Evolutionary conservation across 2,113 vertebrate species (phyloP).

Genomic region (Chionodraco myersi): DNA sequence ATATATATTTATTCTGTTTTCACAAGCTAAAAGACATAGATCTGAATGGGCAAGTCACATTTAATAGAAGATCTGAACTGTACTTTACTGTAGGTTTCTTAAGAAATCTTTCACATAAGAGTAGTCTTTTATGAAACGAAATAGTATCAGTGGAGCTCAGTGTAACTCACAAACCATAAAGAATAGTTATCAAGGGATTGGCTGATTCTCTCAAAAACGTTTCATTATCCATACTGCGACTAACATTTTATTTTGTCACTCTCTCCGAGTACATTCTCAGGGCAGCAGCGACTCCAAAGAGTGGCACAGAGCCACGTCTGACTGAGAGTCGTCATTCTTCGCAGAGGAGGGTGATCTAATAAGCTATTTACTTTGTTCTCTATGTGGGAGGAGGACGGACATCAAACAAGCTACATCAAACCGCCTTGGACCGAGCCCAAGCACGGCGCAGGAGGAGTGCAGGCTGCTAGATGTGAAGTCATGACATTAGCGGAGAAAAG

Average conservation of each 20-base stretch:
- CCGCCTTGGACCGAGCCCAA: constrained; percentile 35
- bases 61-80: not conserved
- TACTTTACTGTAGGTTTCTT: not conserved
- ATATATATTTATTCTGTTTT: not conserved
- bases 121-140: not conserved
- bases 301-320: constrained; percentile 31
- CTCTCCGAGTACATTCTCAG: constrained; percentile 6
- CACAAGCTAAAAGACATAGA: not conserved
- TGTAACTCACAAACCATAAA: constrained; percentile 7
- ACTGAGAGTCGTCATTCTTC: constrained; percentile 40
- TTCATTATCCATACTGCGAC: constrained; percentile 31
- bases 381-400: constrained; percentile 57
- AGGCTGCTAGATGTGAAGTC: constrained; percentile 47
- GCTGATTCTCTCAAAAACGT: constrained; percentile 17
- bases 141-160: constrained; percentile 12
- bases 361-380: constrained; percentile 39
- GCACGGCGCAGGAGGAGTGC: constrained; percentile 20
- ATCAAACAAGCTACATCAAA: constrained; percentile 72
- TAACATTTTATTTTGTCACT: constrained; percentile 27
- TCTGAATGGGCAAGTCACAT: not conserved
- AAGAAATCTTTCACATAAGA: constrained; percentile 7
- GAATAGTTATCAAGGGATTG: constrained; percentile 16
- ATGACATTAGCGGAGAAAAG: constrained; percentile 42
- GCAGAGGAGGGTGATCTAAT: constrained; percentile 55
- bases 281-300: not conserved